Evolutionary conservation across 2,888 invertebrate species (phyloP).

Genomic region (Microctonus aethiopoides): DNA sequence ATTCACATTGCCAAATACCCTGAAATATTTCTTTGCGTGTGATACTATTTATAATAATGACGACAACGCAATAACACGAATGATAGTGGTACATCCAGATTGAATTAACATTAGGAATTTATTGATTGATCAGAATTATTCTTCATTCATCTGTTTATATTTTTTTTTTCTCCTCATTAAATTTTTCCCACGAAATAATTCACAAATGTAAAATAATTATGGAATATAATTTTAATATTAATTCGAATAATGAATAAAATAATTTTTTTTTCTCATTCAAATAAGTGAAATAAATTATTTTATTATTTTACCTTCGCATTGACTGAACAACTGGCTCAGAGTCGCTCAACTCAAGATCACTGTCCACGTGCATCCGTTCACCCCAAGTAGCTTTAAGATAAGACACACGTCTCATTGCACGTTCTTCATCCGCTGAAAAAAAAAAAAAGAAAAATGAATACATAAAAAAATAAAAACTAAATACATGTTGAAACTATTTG

Average conservation of each 20-base stretch:
- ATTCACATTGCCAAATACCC: conserved; percentile 39
- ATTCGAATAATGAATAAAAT: no score
- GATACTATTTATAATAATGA: no score
- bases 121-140: no score
- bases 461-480: not conserved
- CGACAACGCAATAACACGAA: no score
- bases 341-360: conserved; percentile 74
- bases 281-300: no score
- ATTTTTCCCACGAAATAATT: no score
- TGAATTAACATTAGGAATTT: no score
- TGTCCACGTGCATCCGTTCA: conserved; percentile 79
- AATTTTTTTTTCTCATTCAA: not conserved
- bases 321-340: conserved; percentile 71
- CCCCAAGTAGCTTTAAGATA: conserved; percentile 94
- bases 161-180: no score
- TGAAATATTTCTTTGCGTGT: conserved; percentile 32
- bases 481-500: not conserved
- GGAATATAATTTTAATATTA: no score
- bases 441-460: conserved; percentile 40
- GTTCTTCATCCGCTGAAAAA: conserved; percentile 81
- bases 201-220: no score
- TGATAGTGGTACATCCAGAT: no score
- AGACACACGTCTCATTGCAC: conserved; percentile 89
- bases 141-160: no score
- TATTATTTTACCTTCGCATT: conserved; percentile 73